A percentile compares a stretch with the other conserved stretches of the same genome.
phyloP scores from a whole-genome alignment of 2,888 invertebrate species.

The Pseudeuparius sepicola region DNA sequence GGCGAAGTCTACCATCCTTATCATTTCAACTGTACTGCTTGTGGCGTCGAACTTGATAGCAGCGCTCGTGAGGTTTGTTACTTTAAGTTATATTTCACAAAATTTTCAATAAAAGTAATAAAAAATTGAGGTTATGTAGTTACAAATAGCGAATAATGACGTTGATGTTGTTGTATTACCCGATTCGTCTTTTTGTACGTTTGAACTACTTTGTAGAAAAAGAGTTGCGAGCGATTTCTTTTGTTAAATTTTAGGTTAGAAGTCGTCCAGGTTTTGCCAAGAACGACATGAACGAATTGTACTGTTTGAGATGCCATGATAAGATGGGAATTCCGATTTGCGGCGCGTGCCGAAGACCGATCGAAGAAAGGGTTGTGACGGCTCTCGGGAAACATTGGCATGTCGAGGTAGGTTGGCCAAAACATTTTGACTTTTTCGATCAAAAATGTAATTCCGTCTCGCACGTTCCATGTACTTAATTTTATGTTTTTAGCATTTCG shows the following conservation, averaged over 20 bases:
- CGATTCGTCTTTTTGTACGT: too few relatives aligned
- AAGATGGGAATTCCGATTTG: constrained; percentile 99
- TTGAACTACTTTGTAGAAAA: too few relatives aligned
- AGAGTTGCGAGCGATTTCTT: too few relatives aligned
- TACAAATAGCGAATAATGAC: too few relatives aligned
- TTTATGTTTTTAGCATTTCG: constrained; percentile 87
- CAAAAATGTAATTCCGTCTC: too few relatives aligned
- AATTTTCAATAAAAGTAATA: too few relatives aligned
- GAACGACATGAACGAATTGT: constrained; percentile 90
- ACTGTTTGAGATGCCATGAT: constrained; percentile 96
- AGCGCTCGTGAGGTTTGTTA: constrained; percentile 97
- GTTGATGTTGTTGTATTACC: too few relatives aligned
- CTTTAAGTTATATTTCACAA: too few relatives aligned
- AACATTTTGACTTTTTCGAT: too few relatives aligned
- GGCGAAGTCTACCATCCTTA: constrained; percentile 99
- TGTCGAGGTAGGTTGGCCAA: constrained; percentile 60
- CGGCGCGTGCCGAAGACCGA: constrained; percentile 96
- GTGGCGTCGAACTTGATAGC: constrained; percentile 85
- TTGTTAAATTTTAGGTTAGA: too few relatives aligned
- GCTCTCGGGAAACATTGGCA: constrained; percentile 98
- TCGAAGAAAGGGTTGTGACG: constrained; percentile 97
- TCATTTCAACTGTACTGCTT: constrained; percentile 94
- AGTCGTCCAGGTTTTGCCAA: constrained; percentile 82
- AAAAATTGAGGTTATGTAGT: too few relatives aligned
- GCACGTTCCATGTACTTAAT: too few relatives aligned